A percentile compares a stretch with the other conserved stretches of the same genome.
Conservation (phyloP, 2,113 vertebrate genomes). For the Crotalus viridis region DNA sequence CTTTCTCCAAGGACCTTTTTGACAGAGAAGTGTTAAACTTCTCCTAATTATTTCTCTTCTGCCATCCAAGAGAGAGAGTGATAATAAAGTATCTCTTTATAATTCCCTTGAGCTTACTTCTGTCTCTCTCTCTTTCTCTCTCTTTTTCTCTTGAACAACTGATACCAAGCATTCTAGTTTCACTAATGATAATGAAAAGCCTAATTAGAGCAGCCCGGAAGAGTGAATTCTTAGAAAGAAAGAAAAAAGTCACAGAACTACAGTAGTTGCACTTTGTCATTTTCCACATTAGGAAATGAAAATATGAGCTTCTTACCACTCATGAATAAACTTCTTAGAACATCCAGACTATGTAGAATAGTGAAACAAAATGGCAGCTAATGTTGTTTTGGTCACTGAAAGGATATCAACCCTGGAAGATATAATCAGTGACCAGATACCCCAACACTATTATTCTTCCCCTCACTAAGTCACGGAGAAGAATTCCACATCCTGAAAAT, state of each 20-base stretch:
- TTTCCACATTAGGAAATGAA: not conserved
- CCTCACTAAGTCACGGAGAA: not conserved
- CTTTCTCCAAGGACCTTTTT: slow-evolving; percentile 36
- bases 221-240: not conserved
- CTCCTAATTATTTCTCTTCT: slow-evolving; percentile 4
- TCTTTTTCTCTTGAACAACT: not conserved
- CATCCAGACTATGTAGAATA: not conserved
- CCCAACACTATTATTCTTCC: not conserved
- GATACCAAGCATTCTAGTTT: not conserved
- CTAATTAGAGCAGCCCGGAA: not conserved
- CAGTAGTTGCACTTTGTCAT: not conserved
- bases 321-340: not conserved
- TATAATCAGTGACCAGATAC: not conserved
- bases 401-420: not conserved
- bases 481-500: not conserved
- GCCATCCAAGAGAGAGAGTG: not conserved
- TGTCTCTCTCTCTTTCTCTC: not conserved
- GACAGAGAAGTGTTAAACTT: slow-evolving; percentile 23
- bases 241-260: not conserved
- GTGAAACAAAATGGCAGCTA: not conserved
- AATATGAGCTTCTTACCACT: not conserved
- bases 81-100: not conserved
- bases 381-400: not conserved
- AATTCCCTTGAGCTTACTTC: not conserved
- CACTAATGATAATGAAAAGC: not conserved